Base-by-base conservation (phyloP, 2,797 vertebrate species). In the Caiman crocodilus region DNA sequence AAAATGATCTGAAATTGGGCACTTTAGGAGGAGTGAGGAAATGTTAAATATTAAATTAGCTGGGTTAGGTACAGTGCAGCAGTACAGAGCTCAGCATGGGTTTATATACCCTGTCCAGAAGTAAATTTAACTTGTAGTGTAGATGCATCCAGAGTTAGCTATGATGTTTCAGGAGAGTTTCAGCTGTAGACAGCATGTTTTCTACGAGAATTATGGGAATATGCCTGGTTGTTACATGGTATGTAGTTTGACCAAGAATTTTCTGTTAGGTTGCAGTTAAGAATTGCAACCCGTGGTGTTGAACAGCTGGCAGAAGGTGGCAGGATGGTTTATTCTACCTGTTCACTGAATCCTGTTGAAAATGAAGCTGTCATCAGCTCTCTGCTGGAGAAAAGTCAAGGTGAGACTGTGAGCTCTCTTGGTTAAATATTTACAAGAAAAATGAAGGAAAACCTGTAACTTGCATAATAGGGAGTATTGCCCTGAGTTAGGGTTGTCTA, bases 271-370 rank as follows among this genome's bases (percentile, higher is more conserved):
- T 98, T 99, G 82, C 99, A 99, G 98, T 94, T 99, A 94, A 98
- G 99, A 76, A 99, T 99, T 21, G 99, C 98, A 1, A 99, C 99
- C 23, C 99, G 99, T 14, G 99, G 99, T 1, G 99, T 99, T 1
- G 99, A 99, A 78, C 99, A 99, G 98, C 98, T 99, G 96, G 99
- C 99, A 1, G 99, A 99, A 76, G 99, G 99, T 0, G 99, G 99
- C 26, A 98, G 99, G 93, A 99, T 99, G 99, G 99, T 99, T 5
- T 99, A 99, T 93, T 99, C 99, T 76, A 99, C 99, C 0, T 99
- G 99, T 84, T 99, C 99, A 0, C 98, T 99, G 94, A 99, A 99
- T 97, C 99, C 99, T 28, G 90, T 99, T 0, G 99, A 99, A 96
- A 99, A 99, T 50, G 99, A 99, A 96, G 99, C 99, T 0, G 98